These are phyloP conservation scores for Cancer borealis DNA, from an alignment of 2,888 invertebrate species.

Conservation along the genomic window DNA sequence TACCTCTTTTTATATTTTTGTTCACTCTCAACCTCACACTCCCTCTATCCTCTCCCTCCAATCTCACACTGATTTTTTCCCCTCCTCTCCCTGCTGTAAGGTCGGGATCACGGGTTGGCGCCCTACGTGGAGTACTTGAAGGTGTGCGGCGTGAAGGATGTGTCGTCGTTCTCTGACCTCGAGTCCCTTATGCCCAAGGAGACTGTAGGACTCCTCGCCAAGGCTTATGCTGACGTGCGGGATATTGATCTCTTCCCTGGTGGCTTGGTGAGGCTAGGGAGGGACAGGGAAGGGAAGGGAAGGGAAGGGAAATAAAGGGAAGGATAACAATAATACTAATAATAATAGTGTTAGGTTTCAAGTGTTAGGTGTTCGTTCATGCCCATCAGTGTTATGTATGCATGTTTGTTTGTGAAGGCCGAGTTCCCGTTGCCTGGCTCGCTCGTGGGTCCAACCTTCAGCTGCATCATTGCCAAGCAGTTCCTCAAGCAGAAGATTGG, in stretches of 20 bases:
- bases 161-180: constrained; percentile 49
- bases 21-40: too few relatives aligned
- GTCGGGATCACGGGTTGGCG: constrained; percentile 56
- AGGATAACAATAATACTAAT: too few relatives aligned
- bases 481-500: constrained; percentile 53
- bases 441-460: constrained; percentile 72
- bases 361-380: too few relatives aligned
- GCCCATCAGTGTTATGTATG: not conserved
- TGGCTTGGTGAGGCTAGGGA: constrained; percentile 46
- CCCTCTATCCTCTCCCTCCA: too few relatives aligned
- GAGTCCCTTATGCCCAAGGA: not conserved
- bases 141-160: not conserved
- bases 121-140: constrained; percentile 35
- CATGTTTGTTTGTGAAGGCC: constrained; percentile 47
- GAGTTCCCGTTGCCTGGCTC: constrained; percentile 57
- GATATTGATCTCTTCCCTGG: constrained; percentile 62
- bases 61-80: not conserved
- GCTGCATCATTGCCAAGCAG: constrained; percentile 70
- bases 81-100: not conserved
- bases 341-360: too few relatives aligned
- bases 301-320: too few relatives aligned
- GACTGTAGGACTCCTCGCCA: not conserved
- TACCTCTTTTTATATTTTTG: too few relatives aligned
- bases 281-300: not conserved
- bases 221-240: constrained; percentile 39